Evolutionary conservation across 35 echinoderm and acorn worm genomes (phyloP).

Genomic region (Hemicentrotus pulcherrimus): DNA sequence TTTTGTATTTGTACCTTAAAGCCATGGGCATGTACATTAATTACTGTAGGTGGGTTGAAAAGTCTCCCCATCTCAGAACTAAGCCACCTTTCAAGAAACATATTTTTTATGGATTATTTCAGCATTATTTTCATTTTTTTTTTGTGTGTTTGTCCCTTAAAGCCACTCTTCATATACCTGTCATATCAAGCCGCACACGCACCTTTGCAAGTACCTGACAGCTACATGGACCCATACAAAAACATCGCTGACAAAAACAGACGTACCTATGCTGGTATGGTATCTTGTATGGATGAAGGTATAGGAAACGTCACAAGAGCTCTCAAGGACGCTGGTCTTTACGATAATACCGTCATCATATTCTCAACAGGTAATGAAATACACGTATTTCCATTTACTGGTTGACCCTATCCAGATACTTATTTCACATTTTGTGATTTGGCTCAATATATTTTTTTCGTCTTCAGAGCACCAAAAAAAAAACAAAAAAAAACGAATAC

Average conservation of each 20-base stretch:
- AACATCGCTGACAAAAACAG: not conserved
- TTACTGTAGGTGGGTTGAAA: no score
- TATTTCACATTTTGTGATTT: no score
- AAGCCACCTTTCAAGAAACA: no score
- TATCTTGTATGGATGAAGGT: constrained; percentile 44
- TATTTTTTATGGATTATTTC: not conserved
- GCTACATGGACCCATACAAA: constrained; percentile 15
- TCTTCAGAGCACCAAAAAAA: no score
- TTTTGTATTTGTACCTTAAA: no score
- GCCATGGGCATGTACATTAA: no score
- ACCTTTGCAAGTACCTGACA: constrained; percentile 50
- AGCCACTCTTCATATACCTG: constrained; percentile 69
- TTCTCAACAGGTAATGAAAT: constrained; percentile 67
- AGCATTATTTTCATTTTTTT: not conserved
- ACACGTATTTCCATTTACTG: not conserved
- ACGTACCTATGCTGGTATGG: constrained; percentile 31
- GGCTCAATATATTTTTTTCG: no score
- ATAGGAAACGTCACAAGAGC: constrained; percentile 35
- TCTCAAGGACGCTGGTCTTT: constrained; percentile 14
- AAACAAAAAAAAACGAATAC: no score
- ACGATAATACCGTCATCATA: constrained; percentile 69
- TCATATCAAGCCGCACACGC: constrained; percentile 66
- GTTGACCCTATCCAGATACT: no score
- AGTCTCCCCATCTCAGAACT: no score
- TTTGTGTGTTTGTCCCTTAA: not conserved